phyloP scores from a whole-genome alignment of 2,113 vertebrate species.

The Podarcis cretensis region DNA sequence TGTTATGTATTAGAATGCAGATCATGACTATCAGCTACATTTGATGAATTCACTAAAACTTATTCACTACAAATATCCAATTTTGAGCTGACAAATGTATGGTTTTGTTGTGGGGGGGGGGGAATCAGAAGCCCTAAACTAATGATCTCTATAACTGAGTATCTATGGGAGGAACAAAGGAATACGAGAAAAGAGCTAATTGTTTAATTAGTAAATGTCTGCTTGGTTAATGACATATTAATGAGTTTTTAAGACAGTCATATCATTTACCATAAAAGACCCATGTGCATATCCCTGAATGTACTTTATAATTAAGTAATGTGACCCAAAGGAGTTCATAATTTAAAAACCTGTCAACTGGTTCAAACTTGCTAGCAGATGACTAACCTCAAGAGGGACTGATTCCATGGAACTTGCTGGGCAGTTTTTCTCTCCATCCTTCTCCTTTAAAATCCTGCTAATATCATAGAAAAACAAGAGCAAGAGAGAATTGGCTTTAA shows the following conservation, averaged over 20 bases:
- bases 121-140: constrained; percentile 58
- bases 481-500: background rate
- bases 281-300: constrained; percentile 82
- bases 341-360: constrained; percentile 82
- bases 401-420: constrained; percentile 64
- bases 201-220: constrained; percentile 91
- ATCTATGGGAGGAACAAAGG: constrained; percentile 80
- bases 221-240: constrained; percentile 90
- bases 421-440: constrained; percentile 54
- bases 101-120: constrained; percentile 49
- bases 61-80: background rate
- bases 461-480: constrained; percentile 26
- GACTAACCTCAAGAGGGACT: constrained; percentile 69
- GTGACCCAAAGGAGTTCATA: constrained; percentile 81
- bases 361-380: constrained; percentile 72
- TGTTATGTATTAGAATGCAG: background rate
- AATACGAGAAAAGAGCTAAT: constrained; percentile 85
- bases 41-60: background rate
- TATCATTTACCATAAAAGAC: constrained; percentile 88
- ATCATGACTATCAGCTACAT: background rate
- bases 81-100: constrained; percentile 31
- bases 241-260: constrained; percentile 88
- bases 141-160: constrained; percentile 69
- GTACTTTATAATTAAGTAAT: constrained; percentile 87
- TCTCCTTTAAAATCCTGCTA: constrained; percentile 48